A percentile compares a stretch with the other conserved stretches of the same genome.
These are phyloP conservation scores for Drosophila sp. DNA, from an alignment of 1,140 invertebrate species.

Conservation along the genomic window DNA sequence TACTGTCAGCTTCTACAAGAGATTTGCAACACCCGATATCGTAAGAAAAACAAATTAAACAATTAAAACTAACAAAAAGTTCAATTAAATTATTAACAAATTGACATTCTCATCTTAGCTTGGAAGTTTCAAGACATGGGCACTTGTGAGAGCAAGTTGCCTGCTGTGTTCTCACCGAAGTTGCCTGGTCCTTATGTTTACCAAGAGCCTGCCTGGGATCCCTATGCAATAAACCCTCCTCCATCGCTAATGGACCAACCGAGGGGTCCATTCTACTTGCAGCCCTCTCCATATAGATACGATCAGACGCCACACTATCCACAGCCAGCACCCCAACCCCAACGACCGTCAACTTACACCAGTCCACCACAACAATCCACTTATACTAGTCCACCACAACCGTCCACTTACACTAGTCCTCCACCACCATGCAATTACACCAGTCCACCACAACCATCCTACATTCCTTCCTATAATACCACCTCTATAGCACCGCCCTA, in stretches of 20 bases:
- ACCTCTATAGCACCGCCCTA: not conserved
- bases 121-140: not conserved
- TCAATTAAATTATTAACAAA: not conserved
- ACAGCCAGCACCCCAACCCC: not conserved
- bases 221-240: not conserved
- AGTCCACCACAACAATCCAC: not conserved
- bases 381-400: no score
- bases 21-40: not conserved
- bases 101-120: not conserved
- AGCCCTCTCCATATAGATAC: not conserved
- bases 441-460: not conserved
- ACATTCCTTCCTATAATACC: not conserved
- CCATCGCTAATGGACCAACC: not conserved
- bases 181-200: not conserved
- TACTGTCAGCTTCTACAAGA: constrained; percentile 6
- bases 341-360: not conserved
- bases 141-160: constrained; percentile 6
- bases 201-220: not conserved
- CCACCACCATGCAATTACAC: not conserved
- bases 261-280: not conserved
- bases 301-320: not conserved
- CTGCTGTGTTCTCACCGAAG: not conserved
- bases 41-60: not conserved
- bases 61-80: not conserved
- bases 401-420: not conserved